Evolutionary conservation across 2,113 vertebrate genomes (phyloP), one percentile per base, ranked within the genome.

Genomic region (Podocnemis expansa): DNA sequence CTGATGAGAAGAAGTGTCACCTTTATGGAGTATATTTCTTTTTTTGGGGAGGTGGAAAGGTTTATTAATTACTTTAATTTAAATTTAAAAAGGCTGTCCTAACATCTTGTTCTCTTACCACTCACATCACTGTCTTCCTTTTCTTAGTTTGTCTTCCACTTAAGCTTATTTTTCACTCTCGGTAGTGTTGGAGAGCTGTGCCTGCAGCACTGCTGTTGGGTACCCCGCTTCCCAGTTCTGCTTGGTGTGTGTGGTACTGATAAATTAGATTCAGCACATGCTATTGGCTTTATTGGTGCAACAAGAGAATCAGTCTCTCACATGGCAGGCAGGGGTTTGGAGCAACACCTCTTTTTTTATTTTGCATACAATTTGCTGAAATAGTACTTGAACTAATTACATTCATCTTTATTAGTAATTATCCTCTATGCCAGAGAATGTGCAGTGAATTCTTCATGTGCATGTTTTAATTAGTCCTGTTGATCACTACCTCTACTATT

Each of bases 321-420:
- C 49, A 87, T 63, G 93, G 85, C 87, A 86, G 91, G 87, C 56
- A 1, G 91, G 79, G 80, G 76, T 95, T 92, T 91, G 89, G 76
- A 94, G 81, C 85, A 96, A 63, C 43, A 45, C 83, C 95, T 52
- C 81, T 95, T 89, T 95, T n/a, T n/a, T 96, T 93, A 76, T 95
- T 97, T 95, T 94, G 82, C 89, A 58, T 0, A 1, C 25, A 45
- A 43, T 45, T 70, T 56, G 41, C 91, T 87, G 84, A 95, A 45
- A 78, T 93, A 95, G 88, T 75, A 93, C 89, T 95, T 97, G 96
- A 86, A 88, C 93, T n/a, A 25, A 85, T 91, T 80, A 87, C 9
- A 43, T 88, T 10, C 17, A 6, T 22, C 38, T 73, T 73, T 73
- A 73, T 24, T 45, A 13, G 10, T 45, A 41, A n/a, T 70, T 70